Evolutionary conservation across 1,140 invertebrate genomes (phyloP).

Genomic region (Penaeus chinensis): DNA sequence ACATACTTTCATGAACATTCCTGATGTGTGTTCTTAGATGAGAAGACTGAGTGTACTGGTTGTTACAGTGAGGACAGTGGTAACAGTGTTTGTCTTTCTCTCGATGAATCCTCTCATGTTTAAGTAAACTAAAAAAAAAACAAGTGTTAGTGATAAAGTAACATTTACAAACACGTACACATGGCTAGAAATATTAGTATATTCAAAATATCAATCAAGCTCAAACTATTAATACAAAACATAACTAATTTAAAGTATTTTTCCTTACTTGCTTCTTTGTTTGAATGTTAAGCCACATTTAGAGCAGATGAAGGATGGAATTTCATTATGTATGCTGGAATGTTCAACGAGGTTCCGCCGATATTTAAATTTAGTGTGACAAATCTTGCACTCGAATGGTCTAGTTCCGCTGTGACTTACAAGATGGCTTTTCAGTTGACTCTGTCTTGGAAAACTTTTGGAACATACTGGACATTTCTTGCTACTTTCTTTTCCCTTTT

Average conservation of each 20-base stretch:
- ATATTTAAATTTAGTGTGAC: conserved; percentile 42
- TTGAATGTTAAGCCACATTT: conserved; percentile 50
- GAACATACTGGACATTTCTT: conserved; percentile 41
- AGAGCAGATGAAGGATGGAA: conserved; percentile 48
- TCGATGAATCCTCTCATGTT: conserved; percentile 46
- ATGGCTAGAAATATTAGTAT: background rate
- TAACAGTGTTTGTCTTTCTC: background rate
- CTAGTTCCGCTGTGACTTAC: conserved; percentile 34
- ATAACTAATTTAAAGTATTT: background rate
- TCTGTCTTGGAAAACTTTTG: conserved; percentile 46
- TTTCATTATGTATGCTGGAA: conserved; percentile 34
- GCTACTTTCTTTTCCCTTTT: background rate
- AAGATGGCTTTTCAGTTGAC: conserved; percentile 49
- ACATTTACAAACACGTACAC: too few relatives aligned
- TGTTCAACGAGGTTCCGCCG: conserved; percentile 55
- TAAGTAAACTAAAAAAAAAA: conserved; percentile 29
- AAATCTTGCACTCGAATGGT: conserved; percentile 41
- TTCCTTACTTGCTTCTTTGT: conserved; percentile 52
- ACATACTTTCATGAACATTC: conserved; percentile 34
- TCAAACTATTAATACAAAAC: background rate
- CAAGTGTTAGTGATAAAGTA: background rate
- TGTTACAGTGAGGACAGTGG: conserved; percentile 24
- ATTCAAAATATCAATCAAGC: background rate
- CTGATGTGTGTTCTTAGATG: conserved; percentile 47
- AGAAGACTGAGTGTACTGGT: conserved; percentile 37